phyloP scores from a whole-genome alignment of 2,113 vertebrate genomes.

The Microcebus jonahi region DNA sequence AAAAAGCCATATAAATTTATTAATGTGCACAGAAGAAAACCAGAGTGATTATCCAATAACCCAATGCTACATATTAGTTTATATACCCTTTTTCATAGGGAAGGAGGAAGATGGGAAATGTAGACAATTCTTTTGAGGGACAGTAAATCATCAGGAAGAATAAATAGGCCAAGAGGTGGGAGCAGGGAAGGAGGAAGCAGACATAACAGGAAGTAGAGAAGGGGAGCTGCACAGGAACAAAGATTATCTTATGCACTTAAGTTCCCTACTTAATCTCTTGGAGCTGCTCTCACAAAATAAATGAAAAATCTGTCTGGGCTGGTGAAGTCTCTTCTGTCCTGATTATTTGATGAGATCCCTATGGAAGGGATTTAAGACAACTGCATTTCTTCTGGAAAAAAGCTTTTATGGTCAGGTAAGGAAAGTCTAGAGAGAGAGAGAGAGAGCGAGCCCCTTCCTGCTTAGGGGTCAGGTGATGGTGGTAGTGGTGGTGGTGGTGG shows the following conservation, averaged over 20 bases:
- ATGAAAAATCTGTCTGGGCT: background rate
- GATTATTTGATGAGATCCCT: background rate
- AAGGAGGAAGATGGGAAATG: background rate
- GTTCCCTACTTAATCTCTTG: background rate
- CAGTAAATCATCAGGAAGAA: background rate
- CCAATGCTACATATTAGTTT: too few relatives aligned
- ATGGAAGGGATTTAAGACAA: background rate
- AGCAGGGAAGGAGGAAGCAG: background rate
- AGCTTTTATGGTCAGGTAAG: background rate
- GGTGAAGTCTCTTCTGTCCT: background rate
- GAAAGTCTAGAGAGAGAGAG: background rate
- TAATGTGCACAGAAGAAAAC: too few relatives aligned
- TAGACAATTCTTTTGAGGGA: background rate
- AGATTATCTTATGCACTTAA: background rate
- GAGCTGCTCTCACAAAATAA: background rate
- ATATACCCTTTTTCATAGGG: background rate
- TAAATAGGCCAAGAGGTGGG: background rate
- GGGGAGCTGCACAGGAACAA: background rate
- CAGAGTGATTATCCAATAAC: too few relatives aligned
- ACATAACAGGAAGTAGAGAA: background rate
- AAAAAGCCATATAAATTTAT: too few relatives aligned
- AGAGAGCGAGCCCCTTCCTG: background rate
- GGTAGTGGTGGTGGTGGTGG: background rate
- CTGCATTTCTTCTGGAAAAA: background rate
- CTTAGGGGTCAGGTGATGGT: too few relatives aligned